Evolutionary conservation across 2,888 invertebrate species (phyloP).

Genomic region (Drosophila barbarae): DNA sequence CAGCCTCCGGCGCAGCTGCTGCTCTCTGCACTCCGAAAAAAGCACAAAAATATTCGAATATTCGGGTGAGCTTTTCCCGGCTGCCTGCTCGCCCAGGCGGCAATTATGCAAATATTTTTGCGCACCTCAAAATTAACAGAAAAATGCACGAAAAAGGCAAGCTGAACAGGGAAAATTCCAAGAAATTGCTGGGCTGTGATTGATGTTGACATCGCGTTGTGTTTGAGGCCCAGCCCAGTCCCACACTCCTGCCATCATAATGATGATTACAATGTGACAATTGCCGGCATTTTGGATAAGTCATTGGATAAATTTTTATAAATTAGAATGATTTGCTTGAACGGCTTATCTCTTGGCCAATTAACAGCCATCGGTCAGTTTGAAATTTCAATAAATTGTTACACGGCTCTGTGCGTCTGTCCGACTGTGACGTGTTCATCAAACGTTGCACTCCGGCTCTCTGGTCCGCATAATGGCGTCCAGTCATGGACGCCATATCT

Average conservation of each 20-base stretch:
- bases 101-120: constrained; percentile 73
- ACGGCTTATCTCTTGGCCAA: constrained; percentile 37
- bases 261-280: constrained; percentile 19
- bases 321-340: constrained; percentile 17
- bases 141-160: constrained; percentile 15
- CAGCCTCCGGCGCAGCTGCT: constrained; percentile 42
- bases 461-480: constrained; percentile 39
- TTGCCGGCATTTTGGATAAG: constrained; percentile 22
- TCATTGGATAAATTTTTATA: constrained; percentile 3
- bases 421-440: constrained; percentile 69
- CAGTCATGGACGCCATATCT: constrained; percentile 39
- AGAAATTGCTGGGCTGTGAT: constrained; percentile 64
- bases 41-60: constrained; percentile 32
- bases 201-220: constrained; percentile 52
- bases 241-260: constrained; percentile 20
- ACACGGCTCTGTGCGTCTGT: constrained; percentile 49
- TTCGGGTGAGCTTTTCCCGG: constrained; percentile 53
- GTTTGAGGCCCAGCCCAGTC: constrained; percentile 24
- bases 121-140: constrained; percentile 55
- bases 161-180: constrained; percentile 46
- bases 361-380: constrained; percentile 41
- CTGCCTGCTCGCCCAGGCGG: constrained; percentile 58
- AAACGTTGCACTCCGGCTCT: constrained; percentile 67
- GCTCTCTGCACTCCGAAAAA: constrained; percentile 46
- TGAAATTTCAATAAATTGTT: constrained; percentile 46